These are phyloP conservation scores for Andrena bucephala DNA, from an alignment of 2,888 invertebrate genomes.

Conservation along the genomic window DNA sequence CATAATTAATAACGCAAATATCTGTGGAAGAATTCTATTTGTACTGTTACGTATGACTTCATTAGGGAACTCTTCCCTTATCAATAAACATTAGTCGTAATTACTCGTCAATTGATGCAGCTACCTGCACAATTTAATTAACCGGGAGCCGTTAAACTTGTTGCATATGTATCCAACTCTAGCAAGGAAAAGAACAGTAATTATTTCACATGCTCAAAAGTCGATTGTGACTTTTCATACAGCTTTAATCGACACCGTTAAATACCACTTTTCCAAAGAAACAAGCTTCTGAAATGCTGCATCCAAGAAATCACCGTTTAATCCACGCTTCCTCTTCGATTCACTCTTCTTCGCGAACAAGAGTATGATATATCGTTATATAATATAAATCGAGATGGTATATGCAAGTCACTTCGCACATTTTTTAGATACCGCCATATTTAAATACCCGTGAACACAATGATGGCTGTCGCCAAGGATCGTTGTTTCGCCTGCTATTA, in stretches of 20 bases:
- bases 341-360: too few species aligned
- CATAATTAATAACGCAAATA: neutral
- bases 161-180: neutral
- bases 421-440: neutral
- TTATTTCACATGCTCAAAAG: neutral
- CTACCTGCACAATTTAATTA: constrained; percentile 3
- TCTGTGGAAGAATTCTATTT: neutral
- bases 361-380: too few species aligned
- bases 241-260: neutral
- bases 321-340: too few species aligned
- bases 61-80: constrained; percentile 19
- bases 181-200: neutral
- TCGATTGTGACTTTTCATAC: neutral
- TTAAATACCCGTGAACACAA: neutral
- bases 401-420: too few species aligned
- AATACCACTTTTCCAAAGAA: too few species aligned
- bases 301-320: too few species aligned
- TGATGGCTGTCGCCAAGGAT: constrained; percentile 10
- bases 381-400: too few species aligned
- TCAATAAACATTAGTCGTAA: constrained; percentile 15
- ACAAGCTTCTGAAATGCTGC: too few species aligned
- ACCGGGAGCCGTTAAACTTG: constrained; percentile 8
- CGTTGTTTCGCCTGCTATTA: constrained; percentile 39
- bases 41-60: constrained; percentile 19
- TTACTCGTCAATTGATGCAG: neutral